Evolutionary conservation across 2,888 invertebrate genomes (phyloP).

Genomic region (Drosophila anceps): DNA sequence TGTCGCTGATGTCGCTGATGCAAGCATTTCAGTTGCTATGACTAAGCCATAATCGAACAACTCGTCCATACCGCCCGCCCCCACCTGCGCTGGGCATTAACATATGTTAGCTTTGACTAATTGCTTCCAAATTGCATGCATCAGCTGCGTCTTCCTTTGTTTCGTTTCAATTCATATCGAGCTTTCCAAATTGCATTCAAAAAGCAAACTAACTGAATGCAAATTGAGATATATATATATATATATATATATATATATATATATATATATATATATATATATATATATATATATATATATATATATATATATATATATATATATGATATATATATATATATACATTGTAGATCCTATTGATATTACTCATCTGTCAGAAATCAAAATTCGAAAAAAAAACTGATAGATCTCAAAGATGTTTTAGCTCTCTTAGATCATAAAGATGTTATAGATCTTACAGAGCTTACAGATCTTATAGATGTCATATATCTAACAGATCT

Average conservation of each 20-base stretch:
- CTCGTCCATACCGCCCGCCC: neutral
- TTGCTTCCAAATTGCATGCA: conserved; percentile 32
- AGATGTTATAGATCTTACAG: neutral
- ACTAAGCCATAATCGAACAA: conserved; percentile 17
- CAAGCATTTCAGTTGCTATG: conserved; percentile 6
- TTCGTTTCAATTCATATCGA: neutral
- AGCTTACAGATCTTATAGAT: neutral
- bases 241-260: no score
- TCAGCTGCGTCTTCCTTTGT: conserved; percentile 14
- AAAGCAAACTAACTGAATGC: neutral
- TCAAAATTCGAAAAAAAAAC: no score
- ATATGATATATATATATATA: no score
- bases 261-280: no score
- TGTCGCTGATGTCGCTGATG: conserved; percentile 1
- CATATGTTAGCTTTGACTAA: conserved; percentile 25
- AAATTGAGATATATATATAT: no score
- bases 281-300: no score
- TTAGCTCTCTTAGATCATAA: no score
- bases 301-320: no score
- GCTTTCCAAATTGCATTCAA: neutral
- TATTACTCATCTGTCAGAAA: no score
- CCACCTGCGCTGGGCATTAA: conserved; percentile 11
- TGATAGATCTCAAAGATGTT: no score
- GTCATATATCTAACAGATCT: neutral
- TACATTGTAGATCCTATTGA: no score